phyloP scores from a whole-genome alignment of 2,888 invertebrate genomes.

The Campoletis raptor region DNA sequence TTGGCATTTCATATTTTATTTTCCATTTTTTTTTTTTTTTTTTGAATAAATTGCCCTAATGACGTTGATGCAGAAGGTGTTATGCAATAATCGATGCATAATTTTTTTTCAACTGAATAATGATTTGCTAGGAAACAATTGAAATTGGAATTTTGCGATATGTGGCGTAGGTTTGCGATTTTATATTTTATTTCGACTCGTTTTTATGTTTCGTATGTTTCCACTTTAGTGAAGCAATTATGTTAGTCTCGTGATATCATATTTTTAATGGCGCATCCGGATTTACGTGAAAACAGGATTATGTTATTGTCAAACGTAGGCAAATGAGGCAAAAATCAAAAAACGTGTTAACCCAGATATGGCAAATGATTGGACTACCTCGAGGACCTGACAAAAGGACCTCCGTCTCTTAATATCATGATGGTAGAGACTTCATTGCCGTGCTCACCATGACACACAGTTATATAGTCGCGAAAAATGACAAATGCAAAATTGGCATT shows the following conservation, averaged over 20 bases:
- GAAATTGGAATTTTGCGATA: not conserved
- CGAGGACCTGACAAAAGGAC: constrained; percentile 35
- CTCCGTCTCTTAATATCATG: constrained; percentile 57
- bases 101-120: not conserved
- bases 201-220: not conserved
- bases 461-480: constrained; percentile 63
- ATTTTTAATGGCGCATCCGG: not conserved
- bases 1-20: not conserved
- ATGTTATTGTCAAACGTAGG: not conserved
- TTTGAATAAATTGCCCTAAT: not conserved
- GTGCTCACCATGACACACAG: constrained; percentile 74
- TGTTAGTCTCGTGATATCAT: not conserved
- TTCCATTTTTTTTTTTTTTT: not conserved
- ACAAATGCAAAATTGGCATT: constrained; percentile 5
- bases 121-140: not conserved
- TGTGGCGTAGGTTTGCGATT: not conserved
- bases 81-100: not conserved
- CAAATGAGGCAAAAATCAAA: constrained; percentile 54
- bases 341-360: constrained; percentile 73
- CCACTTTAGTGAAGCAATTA: not conserved
- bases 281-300: not conserved
- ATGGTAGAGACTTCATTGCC: constrained; percentile 67
- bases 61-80: not conserved
- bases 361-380: constrained; percentile 32
- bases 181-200: not conserved